Evolutionary conservation across 2,888 invertebrate species (phyloP).

Genomic region (Mythimna pallens): DNA sequence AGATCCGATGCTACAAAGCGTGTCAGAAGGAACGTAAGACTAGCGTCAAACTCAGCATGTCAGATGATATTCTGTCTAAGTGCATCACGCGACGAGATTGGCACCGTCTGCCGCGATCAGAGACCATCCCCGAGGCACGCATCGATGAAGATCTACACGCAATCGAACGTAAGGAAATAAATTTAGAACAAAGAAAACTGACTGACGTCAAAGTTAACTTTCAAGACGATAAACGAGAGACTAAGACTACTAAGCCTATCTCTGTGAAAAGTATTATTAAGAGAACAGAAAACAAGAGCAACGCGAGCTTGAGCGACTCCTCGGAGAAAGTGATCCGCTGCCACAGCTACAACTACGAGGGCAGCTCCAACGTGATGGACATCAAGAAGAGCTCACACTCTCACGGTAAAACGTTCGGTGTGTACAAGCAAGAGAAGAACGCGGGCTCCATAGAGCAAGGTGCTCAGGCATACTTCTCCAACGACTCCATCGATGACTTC

Average conservation of each 20-base stretch:
- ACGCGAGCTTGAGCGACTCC: conserved; percentile 20
- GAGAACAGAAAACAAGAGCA: conserved; percentile 21
- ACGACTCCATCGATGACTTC: conserved; percentile 84
- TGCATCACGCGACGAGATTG: conserved; percentile 83
- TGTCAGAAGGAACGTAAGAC: conserved; percentile 78
- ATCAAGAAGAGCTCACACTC: conserved; percentile 22
- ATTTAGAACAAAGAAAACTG: conserved; percentile 2
- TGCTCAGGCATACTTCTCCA: conserved; percentile 81
- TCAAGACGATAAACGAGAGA: conserved; percentile 51
- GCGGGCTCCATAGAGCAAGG: conserved; percentile 76
- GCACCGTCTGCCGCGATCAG: conserved; percentile 74
- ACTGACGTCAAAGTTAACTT: conserved; percentile 52
- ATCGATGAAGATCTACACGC: conserved; percentile 68
- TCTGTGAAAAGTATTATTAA: conserved; percentile 24
- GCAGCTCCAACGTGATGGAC: conserved; percentile 21
- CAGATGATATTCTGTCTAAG: conserved; percentile 85
- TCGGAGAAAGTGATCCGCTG: conserved; percentile 81
- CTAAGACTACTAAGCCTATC: conserved; percentile 15
- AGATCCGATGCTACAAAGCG: conserved; percentile 83
- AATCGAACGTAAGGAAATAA: conserved; percentile 27
- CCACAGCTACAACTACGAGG: conserved; percentile 72
- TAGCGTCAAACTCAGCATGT: conserved; percentile 77
- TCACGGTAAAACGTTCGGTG: background rate
- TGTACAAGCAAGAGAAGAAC: conserved; percentile 37
- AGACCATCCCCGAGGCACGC: conserved; percentile 70